phyloP scores from a whole-genome alignment of 2,797 vertebrate genomes.

The Kryptopterus vitreolus region DNA sequence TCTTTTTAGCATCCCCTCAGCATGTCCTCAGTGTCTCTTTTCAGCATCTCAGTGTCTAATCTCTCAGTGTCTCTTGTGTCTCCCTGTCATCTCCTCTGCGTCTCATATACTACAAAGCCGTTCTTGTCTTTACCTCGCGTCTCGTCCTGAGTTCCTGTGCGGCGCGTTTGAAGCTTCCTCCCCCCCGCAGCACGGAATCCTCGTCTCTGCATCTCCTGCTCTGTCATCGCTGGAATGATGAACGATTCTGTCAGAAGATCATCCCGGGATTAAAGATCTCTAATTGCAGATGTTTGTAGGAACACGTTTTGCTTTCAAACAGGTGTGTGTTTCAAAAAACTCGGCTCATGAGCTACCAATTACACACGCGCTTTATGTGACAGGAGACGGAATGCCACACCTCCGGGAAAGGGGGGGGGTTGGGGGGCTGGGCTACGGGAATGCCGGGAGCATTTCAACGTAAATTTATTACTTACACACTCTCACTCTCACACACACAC shows the following conservation, averaged over 20 bases:
- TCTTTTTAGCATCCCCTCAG: too few relatives aligned
- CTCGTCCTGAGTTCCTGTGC: constrained; percentile 10
- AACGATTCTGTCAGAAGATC: constrained; percentile 17
- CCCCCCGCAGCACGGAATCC: not conserved
- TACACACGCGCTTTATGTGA: constrained; percentile 43
- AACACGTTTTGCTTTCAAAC: constrained; percentile 30
- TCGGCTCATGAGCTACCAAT: constrained; percentile 47
- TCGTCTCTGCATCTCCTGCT: not conserved
- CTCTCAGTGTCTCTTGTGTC: too few relatives aligned
- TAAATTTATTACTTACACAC: constrained; percentile 16
- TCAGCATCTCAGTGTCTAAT: too few relatives aligned
- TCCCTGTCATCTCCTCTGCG: not conserved
- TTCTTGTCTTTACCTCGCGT: not conserved
- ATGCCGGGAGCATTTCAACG: not conserved
- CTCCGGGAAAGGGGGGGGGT: too few relatives aligned
- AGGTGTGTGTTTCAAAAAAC: constrained; percentile 49
- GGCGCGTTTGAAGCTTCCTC: constrained; percentile 13
- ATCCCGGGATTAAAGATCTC: constrained; percentile 31
- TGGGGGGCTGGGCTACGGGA: not conserved
- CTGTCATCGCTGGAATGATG: constrained; percentile 32
- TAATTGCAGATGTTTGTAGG: constrained; percentile 44
- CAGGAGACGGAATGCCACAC: constrained; percentile 10
- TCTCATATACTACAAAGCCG: not conserved
- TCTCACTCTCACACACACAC: constrained; percentile 2
- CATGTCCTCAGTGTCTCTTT: too few relatives aligned